Percentiles rank a stretch among this genome's conserved stretches.
These are phyloP conservation scores for Microdon myrmicae DNA, from an alignment of 2,888 invertebrate species.

Conservation along the genomic window DNA sequence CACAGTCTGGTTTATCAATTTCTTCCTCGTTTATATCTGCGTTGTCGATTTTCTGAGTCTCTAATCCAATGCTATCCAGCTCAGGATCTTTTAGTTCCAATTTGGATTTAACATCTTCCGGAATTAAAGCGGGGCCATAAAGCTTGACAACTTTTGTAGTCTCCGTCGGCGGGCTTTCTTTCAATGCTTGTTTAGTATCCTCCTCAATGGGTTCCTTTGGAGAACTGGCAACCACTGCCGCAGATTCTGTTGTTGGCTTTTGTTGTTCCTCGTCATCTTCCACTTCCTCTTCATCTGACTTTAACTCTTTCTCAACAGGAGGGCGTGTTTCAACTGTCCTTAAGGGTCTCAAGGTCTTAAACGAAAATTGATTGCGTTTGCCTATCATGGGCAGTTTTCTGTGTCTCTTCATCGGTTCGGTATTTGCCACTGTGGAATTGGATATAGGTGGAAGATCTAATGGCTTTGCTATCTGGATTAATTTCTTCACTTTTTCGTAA, in stretches of 20 bases:
- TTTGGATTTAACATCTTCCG: slow-evolving; percentile 55
- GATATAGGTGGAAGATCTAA: slow-evolving; percentile 69
- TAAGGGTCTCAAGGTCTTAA: slow-evolving; percentile 58
- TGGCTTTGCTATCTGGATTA: slow-evolving; percentile 81
- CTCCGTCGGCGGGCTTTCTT: slow-evolving; percentile 26
- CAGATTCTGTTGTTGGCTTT: no score
- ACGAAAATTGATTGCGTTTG: slow-evolving; percentile 64
- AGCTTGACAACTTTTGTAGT: slow-evolving; percentile 37
- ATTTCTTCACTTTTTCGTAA: slow-evolving; percentile 73
- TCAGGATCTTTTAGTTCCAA: slow-evolving; percentile 55
- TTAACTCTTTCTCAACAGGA: slow-evolving; percentile 21
- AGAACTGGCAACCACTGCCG: not conserved
- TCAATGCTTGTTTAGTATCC: slow-evolving; percentile 6
- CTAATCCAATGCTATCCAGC: slow-evolving; percentile 10
- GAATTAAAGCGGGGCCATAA: slow-evolving; percentile 54
- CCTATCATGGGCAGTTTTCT: slow-evolving; percentile 68
- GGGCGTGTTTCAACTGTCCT: slow-evolving; percentile 53
- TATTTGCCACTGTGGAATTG: slow-evolving; percentile 53
- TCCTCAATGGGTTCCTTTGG: slow-evolving; percentile 8
- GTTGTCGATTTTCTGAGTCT: not conserved
- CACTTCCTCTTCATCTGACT: slow-evolving; percentile 68
- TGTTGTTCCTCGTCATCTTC: slow-evolving; percentile 30
- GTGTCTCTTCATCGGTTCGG: slow-evolving; percentile 45
- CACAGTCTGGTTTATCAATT: not conserved
- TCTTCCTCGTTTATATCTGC: not conserved